phyloP scores from a whole-genome alignment of 2,888 invertebrate genomes.

The Adineta ricciae region DNA sequence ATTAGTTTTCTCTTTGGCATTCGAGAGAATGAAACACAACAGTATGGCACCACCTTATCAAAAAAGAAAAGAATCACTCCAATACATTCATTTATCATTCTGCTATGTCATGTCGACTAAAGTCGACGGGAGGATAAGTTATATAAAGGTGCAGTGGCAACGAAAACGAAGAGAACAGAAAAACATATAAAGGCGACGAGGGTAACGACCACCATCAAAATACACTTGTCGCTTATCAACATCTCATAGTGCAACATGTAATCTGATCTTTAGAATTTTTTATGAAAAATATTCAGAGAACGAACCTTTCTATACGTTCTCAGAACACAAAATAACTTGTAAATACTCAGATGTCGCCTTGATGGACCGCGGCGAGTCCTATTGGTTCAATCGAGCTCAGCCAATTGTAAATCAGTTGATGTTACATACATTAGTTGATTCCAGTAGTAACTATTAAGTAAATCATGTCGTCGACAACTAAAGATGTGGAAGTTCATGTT shows the following conservation, averaged over 20 bases:
- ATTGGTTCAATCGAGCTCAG: too few relatives aligned
- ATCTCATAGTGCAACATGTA: background rate
- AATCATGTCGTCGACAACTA: background rate
- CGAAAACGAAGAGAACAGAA: background rate
- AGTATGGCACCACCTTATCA: background rate
- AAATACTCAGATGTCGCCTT: background rate
- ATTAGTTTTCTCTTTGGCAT: background rate
- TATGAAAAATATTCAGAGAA: background rate
- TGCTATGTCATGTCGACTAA: background rate
- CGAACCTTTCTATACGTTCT: background rate
- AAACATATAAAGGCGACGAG: background rate
- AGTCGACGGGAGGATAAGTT: background rate
- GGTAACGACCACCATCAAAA: background rate
- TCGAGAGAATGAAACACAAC: background rate
- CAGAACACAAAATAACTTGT: background rate
- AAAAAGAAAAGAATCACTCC: background rate
- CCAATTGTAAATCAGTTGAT: too few relatives aligned
- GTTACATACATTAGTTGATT: too few relatives aligned
- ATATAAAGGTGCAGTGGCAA: background rate
- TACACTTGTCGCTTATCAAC: background rate
- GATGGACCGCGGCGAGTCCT: too few relatives aligned
- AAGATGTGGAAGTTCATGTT: constrained; percentile 76
- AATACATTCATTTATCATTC: background rate
- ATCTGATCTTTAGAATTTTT: background rate
- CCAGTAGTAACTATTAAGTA: too few relatives aligned